These are phyloP conservation scores for Hemitrygon akajei DNA, from an alignment of 2,797 vertebrate species.

Conservation along the genomic window DNA sequence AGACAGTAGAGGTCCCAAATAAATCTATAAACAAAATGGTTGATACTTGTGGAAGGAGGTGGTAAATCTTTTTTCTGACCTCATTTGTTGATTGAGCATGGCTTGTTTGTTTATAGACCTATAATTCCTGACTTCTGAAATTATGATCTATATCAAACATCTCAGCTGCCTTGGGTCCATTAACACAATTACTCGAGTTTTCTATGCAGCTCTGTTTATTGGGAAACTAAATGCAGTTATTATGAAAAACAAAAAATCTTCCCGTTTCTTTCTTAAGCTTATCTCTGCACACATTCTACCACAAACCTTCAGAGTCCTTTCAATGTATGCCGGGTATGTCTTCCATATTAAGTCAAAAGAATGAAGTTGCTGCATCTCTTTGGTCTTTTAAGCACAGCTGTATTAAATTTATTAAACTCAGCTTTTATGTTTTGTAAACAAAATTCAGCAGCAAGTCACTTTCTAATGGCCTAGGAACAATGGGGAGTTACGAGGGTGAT, in stretches of 20 bases:
- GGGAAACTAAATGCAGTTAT: neutral
- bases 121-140: neutral
- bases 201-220: neutral
- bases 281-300: neutral
- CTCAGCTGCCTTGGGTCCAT: neutral
- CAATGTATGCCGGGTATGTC: no score
- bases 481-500: neutral
- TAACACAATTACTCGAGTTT: neutral
- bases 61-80: neutral
- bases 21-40: slow-evolving; percentile 13
- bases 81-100: neutral
- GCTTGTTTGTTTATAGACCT: neutral
- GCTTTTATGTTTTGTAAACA: neutral
- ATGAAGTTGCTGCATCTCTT: no score
- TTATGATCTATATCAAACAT: neutral
- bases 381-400: neutral
- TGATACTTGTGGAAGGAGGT: neutral
- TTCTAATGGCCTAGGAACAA: neutral
- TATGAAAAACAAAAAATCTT: neutral
- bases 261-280: neutral
- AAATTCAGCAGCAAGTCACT: neutral
- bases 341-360: neutral
- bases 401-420: neutral
- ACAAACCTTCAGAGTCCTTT: neutral
- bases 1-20: slow-evolving; percentile 1